Base-by-base conservation (phyloP, 2,888 invertebrate species). In the Brachypterus glaber region DNA sequence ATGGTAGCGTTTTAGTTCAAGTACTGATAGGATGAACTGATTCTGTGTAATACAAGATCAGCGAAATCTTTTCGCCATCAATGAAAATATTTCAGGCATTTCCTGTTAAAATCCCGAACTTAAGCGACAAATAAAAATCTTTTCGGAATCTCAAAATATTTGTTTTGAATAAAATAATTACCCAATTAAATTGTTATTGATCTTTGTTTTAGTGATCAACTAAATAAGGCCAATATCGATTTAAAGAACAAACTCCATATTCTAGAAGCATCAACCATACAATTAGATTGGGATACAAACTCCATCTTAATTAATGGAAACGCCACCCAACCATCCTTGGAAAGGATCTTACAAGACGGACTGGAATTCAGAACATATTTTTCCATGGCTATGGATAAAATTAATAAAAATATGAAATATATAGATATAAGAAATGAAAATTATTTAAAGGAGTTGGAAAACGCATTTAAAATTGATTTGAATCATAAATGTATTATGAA, bases 281-380 rank as follows among this genome's bases (percentile, higher is more conserved):
- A 54, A 32, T 41, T 64, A 32, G 52, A 63, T 47, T 64, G 60
- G 60, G 55, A 57, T 1, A 37, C 40, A 24, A 37, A 50, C 33
- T 52, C 47, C 1, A 12, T 36, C 14, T 32, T 64, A n/a, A 44
- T 64, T 24, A 49, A 45, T 27, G 66, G 66, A 31, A 54, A 44
- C 29, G 57, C 59, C 4, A 43, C 48, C 14, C 64, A 65, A 39
- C 64, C 65, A 12, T 50, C 57, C 5, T 45, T 67, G 33, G 32
- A 44, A 2, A 50, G 46, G 41, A 45, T 66, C 33, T 43, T 67
- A 33, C 50, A 58, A 37, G 43, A 52, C 18, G 53, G 54, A 13
- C 52, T 55, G 21, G 49, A 54, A 34, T 62, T 60, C 44, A 55
- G 50, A 39, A 41, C 45, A 26, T 59, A 50, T 44, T 62, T 62